Evolutionary conservation across 37 sponge, comb jelly and placozoan species (phyloP).

Genomic region (Halisarca cf. caerulea): DNA sequence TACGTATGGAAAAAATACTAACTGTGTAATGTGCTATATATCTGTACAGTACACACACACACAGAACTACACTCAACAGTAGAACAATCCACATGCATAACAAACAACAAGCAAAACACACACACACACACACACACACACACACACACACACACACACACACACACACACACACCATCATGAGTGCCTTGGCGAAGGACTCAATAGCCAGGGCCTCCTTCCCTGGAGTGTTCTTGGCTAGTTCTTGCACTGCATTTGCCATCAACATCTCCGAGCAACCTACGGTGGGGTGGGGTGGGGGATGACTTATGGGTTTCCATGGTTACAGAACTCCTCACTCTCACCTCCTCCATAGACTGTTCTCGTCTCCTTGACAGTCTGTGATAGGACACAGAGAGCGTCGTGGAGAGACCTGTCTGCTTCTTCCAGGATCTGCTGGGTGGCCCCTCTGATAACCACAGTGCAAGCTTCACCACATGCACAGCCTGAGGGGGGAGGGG

Average conservation of each 20-base stretch:
- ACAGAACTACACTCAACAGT: not conserved
- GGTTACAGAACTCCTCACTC: not conserved
- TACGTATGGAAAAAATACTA: too few species aligned
- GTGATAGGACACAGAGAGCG: slow-evolving; percentile 94
- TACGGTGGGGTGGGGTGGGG: slow-evolving; percentile 3
- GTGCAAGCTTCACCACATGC: slow-evolving; percentile 95
- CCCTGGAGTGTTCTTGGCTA: slow-evolving; percentile 87
- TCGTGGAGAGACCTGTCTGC: slow-evolving; percentile 97
- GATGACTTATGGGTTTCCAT: not conserved
- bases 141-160: not conserved
- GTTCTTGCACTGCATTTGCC: slow-evolving; percentile 92
- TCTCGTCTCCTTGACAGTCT: slow-evolving; percentile 95
- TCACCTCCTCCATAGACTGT: slow-evolving; percentile 95
- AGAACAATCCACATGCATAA: not conserved
- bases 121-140: not conserved
- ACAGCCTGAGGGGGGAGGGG: slow-evolving; percentile 72
- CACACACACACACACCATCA: slow-evolving; percentile 52
- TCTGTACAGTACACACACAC: too few species aligned
- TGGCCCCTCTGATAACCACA: slow-evolving; percentile 95
- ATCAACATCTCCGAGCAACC: slow-evolving; percentile 96
- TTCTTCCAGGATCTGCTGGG: slow-evolving; percentile 98
- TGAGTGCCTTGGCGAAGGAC: slow-evolving; percentile 88
- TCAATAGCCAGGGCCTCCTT: slow-evolving; percentile 97
- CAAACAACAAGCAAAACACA: not conserved
- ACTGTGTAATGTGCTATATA: too few species aligned